These are phyloP conservation scores for Crocidura indochinensis DNA, from an alignment of 2,797 vertebrate genomes.

Conservation along the genomic window DNA sequence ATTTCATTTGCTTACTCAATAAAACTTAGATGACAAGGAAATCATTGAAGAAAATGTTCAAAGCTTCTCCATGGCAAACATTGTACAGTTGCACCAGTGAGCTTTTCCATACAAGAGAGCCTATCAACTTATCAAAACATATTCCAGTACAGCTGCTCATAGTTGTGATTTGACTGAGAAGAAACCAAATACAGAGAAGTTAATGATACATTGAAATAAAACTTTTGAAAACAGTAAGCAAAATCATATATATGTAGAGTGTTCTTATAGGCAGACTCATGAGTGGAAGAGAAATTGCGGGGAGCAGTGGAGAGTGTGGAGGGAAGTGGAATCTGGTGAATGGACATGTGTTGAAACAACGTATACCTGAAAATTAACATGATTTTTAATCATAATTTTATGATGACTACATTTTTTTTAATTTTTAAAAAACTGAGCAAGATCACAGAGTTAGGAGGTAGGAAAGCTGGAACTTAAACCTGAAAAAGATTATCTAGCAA, in stretches of 20 bases:
- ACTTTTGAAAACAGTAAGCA: neutral
- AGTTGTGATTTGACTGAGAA: neutral
- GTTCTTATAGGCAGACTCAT: no score
- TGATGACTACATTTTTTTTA: no score
- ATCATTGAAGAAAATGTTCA: neutral
- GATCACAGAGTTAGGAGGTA: neutral
- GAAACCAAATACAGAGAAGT: neutral
- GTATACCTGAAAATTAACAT: no score
- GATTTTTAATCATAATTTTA: no score
- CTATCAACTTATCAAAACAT: neutral
- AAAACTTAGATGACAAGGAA: neutral
- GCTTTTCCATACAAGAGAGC: neutral
- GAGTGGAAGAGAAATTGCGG: no score
- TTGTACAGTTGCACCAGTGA: neutral
- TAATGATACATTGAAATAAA: neutral
- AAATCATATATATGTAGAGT: neutral
- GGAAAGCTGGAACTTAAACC: neutral
- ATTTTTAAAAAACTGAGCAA: neutral
- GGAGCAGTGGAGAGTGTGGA: no score
- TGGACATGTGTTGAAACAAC: no score
- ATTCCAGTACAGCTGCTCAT: neutral
- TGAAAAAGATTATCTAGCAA: neutral
- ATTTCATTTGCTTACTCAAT: neutral
- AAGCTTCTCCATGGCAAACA: neutral
- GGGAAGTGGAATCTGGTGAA: no score